phyloP scores from a whole-genome alignment of 2,113 vertebrate genomes.

The Microcebus tavaratra region DNA sequence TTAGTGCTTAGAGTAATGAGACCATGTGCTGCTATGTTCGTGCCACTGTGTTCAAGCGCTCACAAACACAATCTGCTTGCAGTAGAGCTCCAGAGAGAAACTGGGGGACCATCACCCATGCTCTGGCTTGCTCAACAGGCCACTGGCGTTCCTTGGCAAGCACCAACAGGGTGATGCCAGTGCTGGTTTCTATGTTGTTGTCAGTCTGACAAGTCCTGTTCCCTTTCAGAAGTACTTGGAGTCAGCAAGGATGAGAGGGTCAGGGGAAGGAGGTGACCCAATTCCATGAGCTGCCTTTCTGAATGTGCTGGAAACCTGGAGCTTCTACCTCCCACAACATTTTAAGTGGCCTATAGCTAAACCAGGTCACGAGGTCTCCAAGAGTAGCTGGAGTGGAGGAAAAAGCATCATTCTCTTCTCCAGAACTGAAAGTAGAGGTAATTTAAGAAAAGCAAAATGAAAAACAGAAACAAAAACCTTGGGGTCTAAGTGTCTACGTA shows the following conservation, averaged over 20 bases:
- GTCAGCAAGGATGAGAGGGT: neutral
- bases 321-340: neutral
- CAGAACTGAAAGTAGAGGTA: neutral
- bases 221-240: neutral
- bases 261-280: too few species aligned
- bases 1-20: neutral
- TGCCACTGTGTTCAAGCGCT: neutral
- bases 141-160: neutral
- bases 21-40: neutral
- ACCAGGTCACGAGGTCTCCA: neutral
- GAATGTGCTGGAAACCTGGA: neutral
- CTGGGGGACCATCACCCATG: fast-evolving
- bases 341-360: neutral
- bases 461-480: neutral
- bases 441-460: neutral
- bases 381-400: neutral
- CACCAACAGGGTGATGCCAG: neutral
- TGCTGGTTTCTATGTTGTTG: neutral
- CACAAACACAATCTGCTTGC: neutral
- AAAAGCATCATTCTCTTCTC: neutral
- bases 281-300: neutral
- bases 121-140: neutral
- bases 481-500: neutral
- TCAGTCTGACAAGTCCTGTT: neutral
- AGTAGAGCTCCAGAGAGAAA: neutral